Base-by-base conservation (phyloP, 1,140 invertebrate species). In the Bombus confusus region DNA sequence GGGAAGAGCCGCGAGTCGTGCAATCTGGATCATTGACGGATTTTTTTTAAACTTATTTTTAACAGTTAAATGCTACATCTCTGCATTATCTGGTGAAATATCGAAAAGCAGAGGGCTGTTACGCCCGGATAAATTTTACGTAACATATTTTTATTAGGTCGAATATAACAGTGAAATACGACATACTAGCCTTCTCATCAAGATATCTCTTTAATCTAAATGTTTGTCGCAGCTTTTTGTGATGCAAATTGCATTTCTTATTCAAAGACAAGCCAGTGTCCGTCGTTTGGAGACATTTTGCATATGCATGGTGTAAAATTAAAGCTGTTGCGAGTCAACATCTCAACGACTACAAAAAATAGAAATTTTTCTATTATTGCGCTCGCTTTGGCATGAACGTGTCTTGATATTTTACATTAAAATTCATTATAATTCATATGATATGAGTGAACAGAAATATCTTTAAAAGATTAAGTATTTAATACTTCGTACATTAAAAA, bases 241-340 rank as follows among this genome's bases (percentile, higher is more conserved):
- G 2, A 18, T 12, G 13, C 31, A 69, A n/a, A 39, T 37, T n/a
- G 66, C 43, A 39, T 39, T 80, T 71, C 10, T 47, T 69, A 68
- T 43, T 43, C 13, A 76, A 52, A 52, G 31, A 22, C 66, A 72
- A 72, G 43, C 62, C 62, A 52, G 22, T 68, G n/a, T 12, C n/a
- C 25, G n/a, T 31, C 22, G 13, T 69, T 41, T 34, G 64, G 28
- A 66, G 62, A 77, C 31, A 43, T 68, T n/a, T n/a, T 41, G 37
- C 31, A n/a, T 71, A n/a, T 18, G 43, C 82, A 78, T 52, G 28
- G 73, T 78, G 64, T 78, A 47, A 82, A 75, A 82, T 82, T 9
- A 62, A 62, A 64, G 22, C 22, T 75, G 57, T 75, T 47, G 43
- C 57, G 43, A 31, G 4, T 72, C 25, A n/a, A 68, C 22, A 15